A percentile compares a stretch with the other conserved stretches of the same genome.
These are phyloP conservation scores for Bombyx mori DNA, from an alignment of 1,140 invertebrate species.

Conservation along the genomic window DNA sequence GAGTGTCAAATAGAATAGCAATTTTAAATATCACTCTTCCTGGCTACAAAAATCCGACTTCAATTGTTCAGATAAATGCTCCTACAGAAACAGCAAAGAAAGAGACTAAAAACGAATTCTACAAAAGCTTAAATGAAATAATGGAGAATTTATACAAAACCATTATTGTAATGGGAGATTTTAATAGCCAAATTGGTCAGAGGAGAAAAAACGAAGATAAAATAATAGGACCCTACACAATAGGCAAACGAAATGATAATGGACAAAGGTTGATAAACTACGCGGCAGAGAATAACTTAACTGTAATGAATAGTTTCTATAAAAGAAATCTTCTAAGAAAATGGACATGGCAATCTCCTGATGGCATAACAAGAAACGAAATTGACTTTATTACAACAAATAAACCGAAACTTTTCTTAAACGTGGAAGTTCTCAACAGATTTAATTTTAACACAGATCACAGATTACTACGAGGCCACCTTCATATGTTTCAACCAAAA, in stretches of 20 bases:
- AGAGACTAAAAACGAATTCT: constrained; percentile 22
- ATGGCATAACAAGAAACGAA: constrained; percentile 19
- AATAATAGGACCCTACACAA: constrained; percentile 19
- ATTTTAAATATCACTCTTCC: constrained; percentile 20
- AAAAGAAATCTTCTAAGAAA: too few species aligned
- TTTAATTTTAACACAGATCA: constrained; percentile 29
- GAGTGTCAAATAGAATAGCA: constrained; percentile 20
- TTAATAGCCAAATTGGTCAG: constrained; percentile 23
- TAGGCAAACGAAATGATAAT: constrained; percentile 18
- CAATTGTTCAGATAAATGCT: constrained; percentile 27
- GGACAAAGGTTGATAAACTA: constrained; percentile 14
- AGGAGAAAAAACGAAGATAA: constrained; percentile 16
- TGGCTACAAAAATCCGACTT: constrained; percentile 12
- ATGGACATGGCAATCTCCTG: too few species aligned
- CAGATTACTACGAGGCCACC: constrained; percentile 24
- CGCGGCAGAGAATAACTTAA: constrained; percentile 13
- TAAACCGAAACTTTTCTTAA: constrained; percentile 25
- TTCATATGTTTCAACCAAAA: constrained; percentile 16
- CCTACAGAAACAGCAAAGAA: constrained; percentile 20
- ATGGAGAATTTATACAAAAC: constrained; percentile 13
- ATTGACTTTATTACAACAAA: constrained; percentile 34
- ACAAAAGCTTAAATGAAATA: constrained; percentile 15
- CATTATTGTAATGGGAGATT: constrained; percentile 24
- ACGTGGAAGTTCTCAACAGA: constrained; percentile 23
- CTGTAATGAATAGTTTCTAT: constrained; percentile 22